Evolutionary conservation across 2,797 vertebrate species (phyloP).

Genomic region (Anguilla pacifica): DNA sequence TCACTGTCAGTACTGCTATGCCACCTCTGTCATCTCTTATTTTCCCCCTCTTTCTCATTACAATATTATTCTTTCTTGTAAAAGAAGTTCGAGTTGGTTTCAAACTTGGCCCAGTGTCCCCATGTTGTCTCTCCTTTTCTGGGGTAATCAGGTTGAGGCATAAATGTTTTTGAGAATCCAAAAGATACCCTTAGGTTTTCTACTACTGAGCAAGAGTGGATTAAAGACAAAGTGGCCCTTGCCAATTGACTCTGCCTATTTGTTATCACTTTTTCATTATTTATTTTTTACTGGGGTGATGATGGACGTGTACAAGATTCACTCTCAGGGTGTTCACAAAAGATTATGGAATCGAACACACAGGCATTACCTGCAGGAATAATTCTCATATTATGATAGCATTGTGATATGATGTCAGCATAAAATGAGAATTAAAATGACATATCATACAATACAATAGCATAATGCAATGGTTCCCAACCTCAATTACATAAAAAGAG

Average conservation of each 20-base stretch:
- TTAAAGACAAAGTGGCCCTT: slow-evolving; percentile 41
- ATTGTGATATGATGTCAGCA: background rate
- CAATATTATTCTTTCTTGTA: slow-evolving; percentile 42
- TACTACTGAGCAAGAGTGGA: slow-evolving; percentile 37
- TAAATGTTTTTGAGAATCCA: slow-evolving; percentile 44
- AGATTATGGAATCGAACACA: too few relatives aligned
- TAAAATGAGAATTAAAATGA: background rate
- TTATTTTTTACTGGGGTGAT: too few relatives aligned
- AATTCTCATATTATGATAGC: too few relatives aligned
- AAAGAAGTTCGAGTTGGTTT: slow-evolving; percentile 49
- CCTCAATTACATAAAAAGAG: too few relatives aligned
- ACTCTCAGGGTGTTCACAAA: too few relatives aligned
- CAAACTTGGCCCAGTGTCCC: slow-evolving; percentile 47
- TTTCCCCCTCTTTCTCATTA: slow-evolving; percentile 22
- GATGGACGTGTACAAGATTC: too few relatives aligned
- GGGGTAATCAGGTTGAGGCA: slow-evolving; percentile 54
- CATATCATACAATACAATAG: too few relatives aligned
- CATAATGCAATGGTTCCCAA: too few relatives aligned
- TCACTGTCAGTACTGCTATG: slow-evolving; percentile 50
- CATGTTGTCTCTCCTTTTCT: slow-evolving; percentile 36
- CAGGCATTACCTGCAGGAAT: too few relatives aligned
- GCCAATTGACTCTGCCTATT: slow-evolving; percentile 21
- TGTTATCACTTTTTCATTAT: slow-evolving; percentile 35
- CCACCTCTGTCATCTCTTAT: slow-evolving; percentile 36
- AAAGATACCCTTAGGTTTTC: slow-evolving; percentile 31